Evolutionary conservation across 1,140 invertebrate genomes (phyloP).

Genomic region (Pollicipes pollicipes): DNA sequence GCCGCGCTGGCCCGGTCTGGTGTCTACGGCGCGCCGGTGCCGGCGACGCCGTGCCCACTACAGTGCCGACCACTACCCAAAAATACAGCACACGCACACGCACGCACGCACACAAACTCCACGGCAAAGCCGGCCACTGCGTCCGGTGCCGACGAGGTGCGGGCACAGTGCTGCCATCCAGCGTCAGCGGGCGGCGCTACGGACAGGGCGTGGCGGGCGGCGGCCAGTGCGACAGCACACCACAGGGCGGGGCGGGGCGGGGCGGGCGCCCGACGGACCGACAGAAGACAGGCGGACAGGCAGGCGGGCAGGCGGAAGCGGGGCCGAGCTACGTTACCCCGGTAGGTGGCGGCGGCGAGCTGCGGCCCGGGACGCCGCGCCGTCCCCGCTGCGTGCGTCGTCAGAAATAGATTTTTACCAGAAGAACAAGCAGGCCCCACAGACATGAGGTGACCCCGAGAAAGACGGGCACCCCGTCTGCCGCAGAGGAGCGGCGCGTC

Average conservation of each 20-base stretch:
- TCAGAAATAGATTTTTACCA: constrained; percentile 52
- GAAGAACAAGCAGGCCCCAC: constrained; percentile 51
- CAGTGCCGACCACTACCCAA: too few species aligned
- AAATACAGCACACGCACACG: constrained; percentile 11
- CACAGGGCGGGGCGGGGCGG: too few species aligned
- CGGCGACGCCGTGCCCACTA: too few species aligned
- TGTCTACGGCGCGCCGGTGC: too few species aligned
- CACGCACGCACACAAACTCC: constrained; percentile 7
- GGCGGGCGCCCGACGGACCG: too few species aligned
- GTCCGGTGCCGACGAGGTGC: background rate
- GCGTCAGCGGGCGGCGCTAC: too few species aligned
- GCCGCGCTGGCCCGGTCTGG: too few species aligned
- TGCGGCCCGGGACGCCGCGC: too few species aligned
- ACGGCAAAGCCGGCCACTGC: constrained; percentile 10
- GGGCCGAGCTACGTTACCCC: background rate
- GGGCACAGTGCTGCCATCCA: too few species aligned
- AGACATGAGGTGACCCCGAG: constrained; percentile 47
- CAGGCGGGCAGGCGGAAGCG: too few species aligned
- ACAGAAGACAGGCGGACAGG: background rate
- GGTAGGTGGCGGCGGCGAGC: background rate
- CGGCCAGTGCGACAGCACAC: too few species aligned
- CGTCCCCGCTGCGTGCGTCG: constrained; percentile 18
- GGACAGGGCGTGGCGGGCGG: too few species aligned
- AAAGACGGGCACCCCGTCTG: constrained; percentile 49
- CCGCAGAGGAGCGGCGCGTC: constrained; percentile 29